A percentile compares a stretch with the other conserved stretches of the same genome.
These are phyloP conservation scores for Sus cebifrons DNA, from an alignment of 2,797 vertebrate species.

Conservation along the genomic window DNA sequence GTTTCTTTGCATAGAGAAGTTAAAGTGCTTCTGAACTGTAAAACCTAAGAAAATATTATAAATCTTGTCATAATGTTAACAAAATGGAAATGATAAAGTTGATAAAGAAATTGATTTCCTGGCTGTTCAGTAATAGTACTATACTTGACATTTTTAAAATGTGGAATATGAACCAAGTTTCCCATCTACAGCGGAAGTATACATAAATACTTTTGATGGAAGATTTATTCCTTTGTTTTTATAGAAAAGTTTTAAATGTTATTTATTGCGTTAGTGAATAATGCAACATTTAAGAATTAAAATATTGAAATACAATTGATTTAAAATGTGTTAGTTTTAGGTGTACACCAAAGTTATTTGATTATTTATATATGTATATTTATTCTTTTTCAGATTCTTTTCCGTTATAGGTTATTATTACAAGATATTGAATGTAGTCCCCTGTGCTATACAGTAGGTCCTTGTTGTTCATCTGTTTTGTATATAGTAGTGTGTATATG, in stretches of 20 bases:
- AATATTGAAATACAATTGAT: too few species aligned
- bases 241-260: conserved; percentile 44
- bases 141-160: conserved; percentile 26
- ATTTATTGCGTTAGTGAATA: conserved; percentile 16
- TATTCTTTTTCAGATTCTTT: too few species aligned
- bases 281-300: neutral
- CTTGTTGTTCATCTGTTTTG: too few species aligned
- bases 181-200: neutral
- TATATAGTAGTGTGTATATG: too few species aligned
- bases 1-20: conserved; percentile 46
- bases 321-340: too few species aligned
- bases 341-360: too few species aligned
- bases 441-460: too few species aligned
- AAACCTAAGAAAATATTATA: neutral
- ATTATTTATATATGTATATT: too few species aligned
- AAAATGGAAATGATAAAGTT: neutral
- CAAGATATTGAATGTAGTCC: too few species aligned
- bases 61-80: neutral
- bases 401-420: too few species aligned
- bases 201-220: neutral
- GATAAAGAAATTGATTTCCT: neutral
- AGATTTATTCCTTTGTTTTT: conserved; percentile 28
- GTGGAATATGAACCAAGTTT: conserved; percentile 32
- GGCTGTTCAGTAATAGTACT: neutral
- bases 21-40: conserved; percentile 54